Evolutionary conservation across 2,888 invertebrate species (phyloP), one percentile per base, ranked within the genome.

Genomic region (Polietes domitor): DNA sequence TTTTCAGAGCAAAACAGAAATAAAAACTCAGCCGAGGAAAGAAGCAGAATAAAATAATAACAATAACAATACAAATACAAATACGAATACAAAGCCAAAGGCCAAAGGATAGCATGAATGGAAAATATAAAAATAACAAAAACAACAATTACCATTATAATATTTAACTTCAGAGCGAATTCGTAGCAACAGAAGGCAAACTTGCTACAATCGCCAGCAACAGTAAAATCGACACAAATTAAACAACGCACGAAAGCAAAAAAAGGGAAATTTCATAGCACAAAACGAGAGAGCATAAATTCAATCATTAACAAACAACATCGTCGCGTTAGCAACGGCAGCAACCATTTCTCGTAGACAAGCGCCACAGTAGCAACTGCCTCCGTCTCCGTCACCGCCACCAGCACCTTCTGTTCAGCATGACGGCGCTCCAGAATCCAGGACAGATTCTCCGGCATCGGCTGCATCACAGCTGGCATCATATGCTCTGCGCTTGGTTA

Each of bases 401-500:
- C 47, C 50, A 50, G 47, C 50, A 65, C 50, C 70, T 37, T 4
- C 32, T 73, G 5, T 74, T 53, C 84, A 83, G 80, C 61, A 79
- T 78, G 80, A 68, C 80, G 77, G 50, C 73, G 65, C 80, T 53
- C 37, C 73, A 80, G 17, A 50, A 78, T 19, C 72, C 61, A 61
- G 78, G 83, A 85, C 81, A 61, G 47, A 61, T 50, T 47, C 43
- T 75, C 65, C 74, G 78, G 70, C 61, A 76, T 50, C 47, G 75
- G 53, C 81, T 74, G 68, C 61, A 79, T 81, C 70, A 61, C 73
- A 87, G 86, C 86, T 87, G 88, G 87, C 87, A 87, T 87, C 88
- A 88, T 86, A 86, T 88, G 87, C 86, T 86, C 78, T 85, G 84
- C 86, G 85, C 85, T 86, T 89, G 88, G 85, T 55, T 80, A 77